Base-by-base conservation (phyloP, 2,113 vertebrate species). In the Gymnogyps californianus region DNA sequence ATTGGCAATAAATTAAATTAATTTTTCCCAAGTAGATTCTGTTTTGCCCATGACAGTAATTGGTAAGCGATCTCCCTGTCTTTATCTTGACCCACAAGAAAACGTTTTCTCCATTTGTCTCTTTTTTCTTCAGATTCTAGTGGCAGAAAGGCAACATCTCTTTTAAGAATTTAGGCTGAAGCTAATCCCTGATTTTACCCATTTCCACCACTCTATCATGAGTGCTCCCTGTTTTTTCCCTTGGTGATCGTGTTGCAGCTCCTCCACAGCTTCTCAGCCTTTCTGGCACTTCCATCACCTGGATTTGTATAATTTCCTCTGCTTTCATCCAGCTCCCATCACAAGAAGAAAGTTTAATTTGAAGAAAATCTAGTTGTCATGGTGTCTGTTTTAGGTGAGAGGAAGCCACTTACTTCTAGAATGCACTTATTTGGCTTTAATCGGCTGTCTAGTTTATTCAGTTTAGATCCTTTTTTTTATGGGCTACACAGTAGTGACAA, bases 241-340 rank as follows among this genome's bases (percentile, higher is more conserved):
- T 32, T 0, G 0, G 21, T 55, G 32, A 44, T 46, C 1, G 0
- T 17, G 16, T 58, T 88, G 34, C 10, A 61, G 24, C 11, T 70
- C 15, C 15, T 82, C 9, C 21, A 57, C 24, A 71, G 16, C 10
- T 85, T 88, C 29, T 61, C 26, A n/a, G 22, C 3, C 71, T 91
- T 89, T 89, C 55, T 75, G 20, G 3, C 2, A 3, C 15, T 92
- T 75, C 28, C 10, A 14, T 38, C 24, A 55, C 8, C 26, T 78
- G 20, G 13, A 74, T 57, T 87, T 55, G 8, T 58, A 26, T 19
- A 29, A 44, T 83, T 86, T 64, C 21, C 11, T 55, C 38, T 46
- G 55, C 32, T 89, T 80, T 76, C 31, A 67, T 31, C 21, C 32
- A 81, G 25, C 3, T 92, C 29, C 25, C 7, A 55, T 51, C 38